Conservation (phyloP, 1,140 invertebrate genomes). For the Drosophila murphyi region DNA sequence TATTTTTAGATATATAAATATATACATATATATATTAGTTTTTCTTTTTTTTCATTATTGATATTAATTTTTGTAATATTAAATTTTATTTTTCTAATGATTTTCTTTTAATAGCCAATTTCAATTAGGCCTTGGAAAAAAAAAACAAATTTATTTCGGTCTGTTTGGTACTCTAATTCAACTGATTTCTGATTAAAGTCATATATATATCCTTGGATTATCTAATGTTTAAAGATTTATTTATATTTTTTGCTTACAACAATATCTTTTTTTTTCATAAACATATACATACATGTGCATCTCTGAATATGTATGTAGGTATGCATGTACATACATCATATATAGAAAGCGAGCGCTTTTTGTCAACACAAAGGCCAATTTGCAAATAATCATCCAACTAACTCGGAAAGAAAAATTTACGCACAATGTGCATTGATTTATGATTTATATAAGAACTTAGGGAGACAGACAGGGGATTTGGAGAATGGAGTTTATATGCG, state of each 20-base stretch:
- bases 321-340: constrained; percentile 34
- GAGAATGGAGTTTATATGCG: constrained; percentile 8
- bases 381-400: constrained; percentile 85
- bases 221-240: constrained; percentile 36
- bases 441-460: constrained; percentile 18
- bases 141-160: constrained; percentile 39
- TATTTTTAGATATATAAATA: constrained; percentile 16
- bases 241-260: constrained; percentile 55
- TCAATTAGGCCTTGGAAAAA: constrained; percentile 50
- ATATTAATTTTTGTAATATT: constrained; percentile 14
- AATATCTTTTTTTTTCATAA: constrained; percentile 41
- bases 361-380: constrained; percentile 85
- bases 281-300: constrained; percentile 27
- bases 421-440: constrained; percentile 43
- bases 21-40: constrained; percentile 5
- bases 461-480: constrained; percentile 1
- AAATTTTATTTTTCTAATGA: constrained; percentile 30
- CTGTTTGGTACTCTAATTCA: constrained; percentile 58
- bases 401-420: constrained; percentile 81
- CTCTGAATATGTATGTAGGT: constrained; percentile 20
- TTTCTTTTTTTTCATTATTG: constrained; percentile 4
- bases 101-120: constrained; percentile 38
- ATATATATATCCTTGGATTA: constrained; percentile 39
- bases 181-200: constrained; percentile 79
- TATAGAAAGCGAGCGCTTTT: constrained; percentile 81